Percentiles rank a stretch among this genome's conserved stretches.
Evolutionary conservation across 2,113 vertebrate species (phyloP).

Genomic region (Herpetotheres cachinnans): DNA sequence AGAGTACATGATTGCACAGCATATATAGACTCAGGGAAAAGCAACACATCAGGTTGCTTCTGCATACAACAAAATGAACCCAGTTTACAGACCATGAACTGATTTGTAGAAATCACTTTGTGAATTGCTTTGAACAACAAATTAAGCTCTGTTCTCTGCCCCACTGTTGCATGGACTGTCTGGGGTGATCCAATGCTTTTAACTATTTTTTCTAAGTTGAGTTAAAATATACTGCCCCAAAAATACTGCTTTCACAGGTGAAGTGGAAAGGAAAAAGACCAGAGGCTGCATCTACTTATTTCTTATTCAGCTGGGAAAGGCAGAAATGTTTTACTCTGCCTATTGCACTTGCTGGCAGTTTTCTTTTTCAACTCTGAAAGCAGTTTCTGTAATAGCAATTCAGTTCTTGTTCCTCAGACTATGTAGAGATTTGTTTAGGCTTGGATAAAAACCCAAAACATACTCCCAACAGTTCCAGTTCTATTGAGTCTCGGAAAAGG

Average conservation of each 20-base stretch:
- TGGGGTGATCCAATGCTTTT: background rate
- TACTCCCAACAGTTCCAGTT: background rate
- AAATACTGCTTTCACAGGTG: background rate
- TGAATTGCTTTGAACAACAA: background rate
- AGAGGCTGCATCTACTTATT: background rate
- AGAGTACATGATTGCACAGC: background rate
- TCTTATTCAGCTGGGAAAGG: constrained; percentile 24
- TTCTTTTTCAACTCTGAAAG: constrained; percentile 16
- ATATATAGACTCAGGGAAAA: background rate
- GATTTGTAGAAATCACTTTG: background rate
- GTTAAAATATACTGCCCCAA: background rate
- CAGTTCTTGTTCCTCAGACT: constrained; percentile 22
- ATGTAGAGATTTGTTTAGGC: constrained; percentile 26
- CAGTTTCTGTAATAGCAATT: constrained; percentile 26
- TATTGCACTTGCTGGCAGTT: background rate
- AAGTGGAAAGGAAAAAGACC: background rate
- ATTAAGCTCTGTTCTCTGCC: background rate
- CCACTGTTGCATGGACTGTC: background rate
- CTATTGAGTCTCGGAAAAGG: background rate
- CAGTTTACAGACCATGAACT: background rate
- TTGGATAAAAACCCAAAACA: constrained; percentile 39
- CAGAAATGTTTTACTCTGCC: constrained; percentile 16
- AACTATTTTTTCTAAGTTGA: background rate
- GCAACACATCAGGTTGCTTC: background rate
- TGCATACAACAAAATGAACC: background rate